Evolutionary conservation across 2,113 vertebrate genomes (phyloP).

Genomic region (Leptosomus discolor): DNA sequence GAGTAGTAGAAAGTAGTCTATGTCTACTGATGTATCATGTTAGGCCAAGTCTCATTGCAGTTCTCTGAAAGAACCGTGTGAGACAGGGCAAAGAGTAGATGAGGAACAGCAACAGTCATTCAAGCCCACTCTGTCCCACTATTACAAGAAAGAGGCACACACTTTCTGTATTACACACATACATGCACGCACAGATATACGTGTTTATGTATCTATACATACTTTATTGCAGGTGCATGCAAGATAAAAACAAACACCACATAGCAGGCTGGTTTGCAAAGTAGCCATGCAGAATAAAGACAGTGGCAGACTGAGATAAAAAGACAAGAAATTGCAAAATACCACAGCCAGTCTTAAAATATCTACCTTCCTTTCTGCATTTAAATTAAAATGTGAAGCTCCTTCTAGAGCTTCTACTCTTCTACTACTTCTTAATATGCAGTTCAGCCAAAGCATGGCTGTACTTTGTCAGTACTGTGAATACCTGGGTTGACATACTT

Average conservation of each 20-base stretch:
- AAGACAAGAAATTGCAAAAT: background rate
- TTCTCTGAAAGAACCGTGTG: no score
- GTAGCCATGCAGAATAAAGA: rapidly evolving
- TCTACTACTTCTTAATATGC: background rate
- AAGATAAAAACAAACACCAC: background rate
- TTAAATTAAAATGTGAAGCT: background rate
- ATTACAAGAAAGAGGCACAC: background rate
- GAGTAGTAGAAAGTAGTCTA: background rate
- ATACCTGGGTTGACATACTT: background rate
- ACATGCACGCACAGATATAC: background rate
- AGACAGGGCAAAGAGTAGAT: background rate
- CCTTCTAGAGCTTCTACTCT: background rate
- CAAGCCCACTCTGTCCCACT: background rate
- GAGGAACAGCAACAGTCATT: background rate
- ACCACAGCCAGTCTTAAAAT: background rate
- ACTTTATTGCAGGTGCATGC: background rate
- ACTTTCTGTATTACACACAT: background rate
- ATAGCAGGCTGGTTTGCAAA: background rate
- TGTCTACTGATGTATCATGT: background rate
- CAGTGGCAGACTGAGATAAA: background rate
- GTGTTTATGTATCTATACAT: background rate
- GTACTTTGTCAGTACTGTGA: background rate
- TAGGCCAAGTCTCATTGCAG: background rate
- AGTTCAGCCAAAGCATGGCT: background rate
- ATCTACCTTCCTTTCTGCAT: background rate